Conservation (phyloP, 2,888 invertebrate genomes). For the Galerucella nymphaeae region DNA sequence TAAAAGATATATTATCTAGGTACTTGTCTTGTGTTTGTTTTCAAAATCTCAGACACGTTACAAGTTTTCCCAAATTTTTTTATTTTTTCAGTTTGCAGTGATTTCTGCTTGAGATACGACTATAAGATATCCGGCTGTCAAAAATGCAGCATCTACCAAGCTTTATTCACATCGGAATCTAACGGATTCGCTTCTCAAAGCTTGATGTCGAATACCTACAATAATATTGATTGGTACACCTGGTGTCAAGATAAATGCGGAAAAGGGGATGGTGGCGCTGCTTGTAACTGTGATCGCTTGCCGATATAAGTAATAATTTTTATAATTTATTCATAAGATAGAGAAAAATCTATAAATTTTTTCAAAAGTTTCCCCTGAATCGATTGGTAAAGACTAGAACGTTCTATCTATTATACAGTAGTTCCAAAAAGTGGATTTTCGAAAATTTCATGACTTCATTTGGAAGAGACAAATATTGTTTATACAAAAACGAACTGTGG, state of each 20-base stretch:
- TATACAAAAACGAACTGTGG: too few relatives aligned
- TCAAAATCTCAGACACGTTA: too few relatives aligned
- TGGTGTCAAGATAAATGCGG: constrained; percentile 76
- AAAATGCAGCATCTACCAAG: constrained; percentile 65
- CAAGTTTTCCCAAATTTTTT: too few relatives aligned
- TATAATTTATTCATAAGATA: not conserved
- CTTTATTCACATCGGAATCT: constrained; percentile 36
- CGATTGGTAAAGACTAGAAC: too few relatives aligned
- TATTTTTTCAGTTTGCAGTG: constrained; percentile 63
- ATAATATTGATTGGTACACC: constrained; percentile 68
- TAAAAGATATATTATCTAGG: too few relatives aligned
- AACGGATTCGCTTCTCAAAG: not conserved
- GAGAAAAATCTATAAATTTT: not conserved
- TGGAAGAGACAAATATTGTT: too few relatives aligned
- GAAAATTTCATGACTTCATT: too few relatives aligned
- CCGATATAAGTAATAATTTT: constrained; percentile 64
- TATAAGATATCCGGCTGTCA: constrained; percentile 61
- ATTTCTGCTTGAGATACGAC: constrained; percentile 65
- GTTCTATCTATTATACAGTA: too few relatives aligned
- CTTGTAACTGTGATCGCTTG: constrained; percentile 79
- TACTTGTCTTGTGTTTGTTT: too few relatives aligned
- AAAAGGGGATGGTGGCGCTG: constrained; percentile 78
- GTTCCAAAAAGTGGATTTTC: too few relatives aligned
- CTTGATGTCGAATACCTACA: constrained; percentile 23
- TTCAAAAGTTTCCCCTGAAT: not conserved